These are phyloP conservation scores for Cheilinus undulatus DNA, from an alignment of 2,113 vertebrate genomes.

Conservation along the genomic window DNA sequence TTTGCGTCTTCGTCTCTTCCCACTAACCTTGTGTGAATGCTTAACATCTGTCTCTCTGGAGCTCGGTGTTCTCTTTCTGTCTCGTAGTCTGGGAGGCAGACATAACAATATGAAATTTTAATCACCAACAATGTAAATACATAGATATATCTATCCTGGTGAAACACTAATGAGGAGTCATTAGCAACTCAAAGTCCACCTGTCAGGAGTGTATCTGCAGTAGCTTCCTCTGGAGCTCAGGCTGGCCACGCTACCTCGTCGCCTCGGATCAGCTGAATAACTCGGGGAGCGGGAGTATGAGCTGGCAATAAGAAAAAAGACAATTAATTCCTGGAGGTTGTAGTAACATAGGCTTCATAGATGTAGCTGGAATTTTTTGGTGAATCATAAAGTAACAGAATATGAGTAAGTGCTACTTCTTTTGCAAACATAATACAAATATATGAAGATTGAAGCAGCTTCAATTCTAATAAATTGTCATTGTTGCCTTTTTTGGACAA, in stretches of 20 bases:
- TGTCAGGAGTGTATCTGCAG: conserved; percentile 88
- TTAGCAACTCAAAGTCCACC: conserved; percentile 78
- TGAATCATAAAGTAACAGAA: too few relatives aligned
- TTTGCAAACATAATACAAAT: too few relatives aligned
- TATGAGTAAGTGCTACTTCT: too few relatives aligned
- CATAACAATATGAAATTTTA: neutral
- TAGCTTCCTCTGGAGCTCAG: conserved; percentile 89
- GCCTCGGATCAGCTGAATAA: conserved; percentile 86
- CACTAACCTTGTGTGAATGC: conserved; percentile 77
- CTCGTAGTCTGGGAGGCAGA: conserved; percentile 76
- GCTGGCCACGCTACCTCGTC: conserved; percentile 85
- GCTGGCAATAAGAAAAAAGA: conserved; percentile 73
- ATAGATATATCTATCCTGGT: neutral
- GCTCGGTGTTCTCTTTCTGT: conserved; percentile 79
- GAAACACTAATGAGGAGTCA: neutral
- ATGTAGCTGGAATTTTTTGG: too few relatives aligned
- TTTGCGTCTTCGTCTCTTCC: conserved; percentile 81
- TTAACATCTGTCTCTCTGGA: conserved; percentile 82
- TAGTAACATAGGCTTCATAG: too few relatives aligned
- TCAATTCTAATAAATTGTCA: too few relatives aligned
- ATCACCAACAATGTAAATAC: neutral
- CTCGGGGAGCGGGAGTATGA: conserved; percentile 91
- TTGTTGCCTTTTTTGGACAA: too few relatives aligned
- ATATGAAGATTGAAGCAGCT: too few relatives aligned
- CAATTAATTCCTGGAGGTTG: neutral